Conservation (phyloP, 2,888 invertebrate species). For the Oxystoma pomonae region DNA sequence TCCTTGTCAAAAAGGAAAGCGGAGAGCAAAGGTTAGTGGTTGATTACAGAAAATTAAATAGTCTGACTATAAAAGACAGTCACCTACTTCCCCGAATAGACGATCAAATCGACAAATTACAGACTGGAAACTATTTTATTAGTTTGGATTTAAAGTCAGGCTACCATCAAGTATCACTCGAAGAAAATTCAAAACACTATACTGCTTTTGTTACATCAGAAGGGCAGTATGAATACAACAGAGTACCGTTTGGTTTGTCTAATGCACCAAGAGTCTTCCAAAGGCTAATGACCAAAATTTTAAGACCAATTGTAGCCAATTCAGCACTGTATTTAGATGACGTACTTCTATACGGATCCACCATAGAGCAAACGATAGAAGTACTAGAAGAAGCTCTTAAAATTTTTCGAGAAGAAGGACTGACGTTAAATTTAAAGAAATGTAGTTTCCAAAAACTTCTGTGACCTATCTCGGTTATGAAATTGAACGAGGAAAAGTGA, state of each 20-base stretch:
- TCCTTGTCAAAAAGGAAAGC: slow-evolving; percentile 27
- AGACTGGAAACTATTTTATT: slow-evolving; percentile 23
- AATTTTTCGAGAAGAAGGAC: slow-evolving; percentile 19
- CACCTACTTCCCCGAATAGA: slow-evolving; percentile 26
- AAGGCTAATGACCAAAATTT: slow-evolving; percentile 23
- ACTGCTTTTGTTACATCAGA: slow-evolving; percentile 25
- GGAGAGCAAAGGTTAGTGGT: slow-evolving; percentile 26
- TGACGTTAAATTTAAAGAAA: slow-evolving; percentile 24
- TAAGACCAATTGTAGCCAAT: slow-evolving; percentile 12
- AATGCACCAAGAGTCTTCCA: slow-evolving; percentile 26
- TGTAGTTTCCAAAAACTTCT: slow-evolving; percentile 18
- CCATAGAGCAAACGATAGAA: slow-evolving; percentile 15
- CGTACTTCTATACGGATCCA: slow-evolving; percentile 18
- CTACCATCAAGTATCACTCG: slow-evolving; percentile 23
- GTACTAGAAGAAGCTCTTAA: slow-evolving; percentile 17
- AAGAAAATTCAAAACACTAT: slow-evolving; percentile 20
- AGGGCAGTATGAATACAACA: slow-evolving; percentile 23
- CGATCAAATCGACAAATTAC: slow-evolving; percentile 21
- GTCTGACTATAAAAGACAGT: slow-evolving; percentile 20
- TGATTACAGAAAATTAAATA: slow-evolving; percentile 25
- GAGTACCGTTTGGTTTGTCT: slow-evolving; percentile 23
- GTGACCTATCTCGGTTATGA: no score
- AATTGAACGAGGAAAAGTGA: slow-evolving; percentile 18
- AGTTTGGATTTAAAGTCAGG: slow-evolving; percentile 25
- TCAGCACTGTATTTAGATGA: slow-evolving; percentile 24